Base-by-base conservation (phyloP, 2,888 invertebrate genomes). In the Psylliodes chrysocephalus region DNA sequence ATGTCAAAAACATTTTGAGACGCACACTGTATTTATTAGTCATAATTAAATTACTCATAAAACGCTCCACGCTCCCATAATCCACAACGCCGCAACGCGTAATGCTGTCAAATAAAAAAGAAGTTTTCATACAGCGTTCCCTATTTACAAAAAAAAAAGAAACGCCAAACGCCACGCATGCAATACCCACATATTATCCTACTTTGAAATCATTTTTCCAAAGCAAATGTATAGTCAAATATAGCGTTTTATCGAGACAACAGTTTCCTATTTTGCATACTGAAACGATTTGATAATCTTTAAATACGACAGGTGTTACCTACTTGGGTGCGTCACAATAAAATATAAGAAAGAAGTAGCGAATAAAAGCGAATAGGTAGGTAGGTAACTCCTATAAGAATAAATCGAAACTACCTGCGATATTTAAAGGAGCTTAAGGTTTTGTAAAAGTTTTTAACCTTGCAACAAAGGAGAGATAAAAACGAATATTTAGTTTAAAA, bases 241-340 rank as follows among this genome's bases (percentile, higher is more conserved):
- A 33, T 33, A 33, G 10, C n/a, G 33, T 33, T 33, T 33, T 33
- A 33, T 8, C 33, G 33, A 33, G 33, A n/a, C 33, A 33, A 38
- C 12, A 38, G 14, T 38, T 38, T 14, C 2, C 15, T 14, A 44
- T 42, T 55, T 55, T 44, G 55, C 55, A 55, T 55, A 46, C 25
- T 8, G 12, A n/a, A 46, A 55, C 55, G 44, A 38, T 54, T 42
- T 44, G 30, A 46, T 55, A 33, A 28, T 55, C 55, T 44, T 18
- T 33, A 55, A 55, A 55, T 46, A 44, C 55, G 55, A 55, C 55
- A 55, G 55, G 55, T 55, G 55, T 55, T 55, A 42, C 18, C 17
- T 30, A 25, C 54, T 44, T 44, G 55, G 55, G 55, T 55, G 55
- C 55, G 55, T 55, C 55, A 55, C 19, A 55, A 55, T 52, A 14